A percentile compares a stretch with the other conserved stretches of the same genome.
Evolutionary conservation across 2,113 vertebrate genomes (phyloP).

Genomic region (Illadopsis cleaveri): DNA sequence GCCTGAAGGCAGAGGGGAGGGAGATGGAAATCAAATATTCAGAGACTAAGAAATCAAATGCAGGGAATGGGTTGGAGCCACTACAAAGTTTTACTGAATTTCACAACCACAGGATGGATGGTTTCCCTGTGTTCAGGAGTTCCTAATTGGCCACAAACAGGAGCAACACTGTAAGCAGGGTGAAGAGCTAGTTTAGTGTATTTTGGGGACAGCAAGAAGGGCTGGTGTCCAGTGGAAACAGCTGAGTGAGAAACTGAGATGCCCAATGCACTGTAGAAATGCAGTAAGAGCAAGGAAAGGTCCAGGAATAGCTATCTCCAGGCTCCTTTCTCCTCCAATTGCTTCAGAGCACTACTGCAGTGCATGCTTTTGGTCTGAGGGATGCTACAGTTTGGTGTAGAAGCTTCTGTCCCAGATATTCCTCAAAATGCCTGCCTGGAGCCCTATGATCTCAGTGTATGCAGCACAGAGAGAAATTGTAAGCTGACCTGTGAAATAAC

Average conservation of each 20-base stretch:
- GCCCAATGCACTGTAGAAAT: neutral
- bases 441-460: neutral
- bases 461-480: neutral
- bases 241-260: neutral
- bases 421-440: neutral
- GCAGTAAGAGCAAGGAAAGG: neutral
- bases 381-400: neutral
- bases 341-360: neutral
- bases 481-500: neutral
- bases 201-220: neutral
- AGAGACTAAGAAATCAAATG: neutral
- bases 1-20: neutral
- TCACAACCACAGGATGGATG: neutral
- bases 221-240: neutral
- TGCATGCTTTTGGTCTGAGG: neutral
- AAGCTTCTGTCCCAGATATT: conserved; percentile 1
- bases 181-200: neutral
- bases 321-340: neutral
- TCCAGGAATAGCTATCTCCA: neutral
- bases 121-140: neutral
- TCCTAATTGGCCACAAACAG: neutral
- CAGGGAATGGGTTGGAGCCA: neutral
- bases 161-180: neutral
- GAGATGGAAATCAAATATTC: neutral
- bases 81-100: neutral